phyloP scores from a whole-genome alignment of 2,888 invertebrate genomes.

The Tetragonula carbonaria region DNA sequence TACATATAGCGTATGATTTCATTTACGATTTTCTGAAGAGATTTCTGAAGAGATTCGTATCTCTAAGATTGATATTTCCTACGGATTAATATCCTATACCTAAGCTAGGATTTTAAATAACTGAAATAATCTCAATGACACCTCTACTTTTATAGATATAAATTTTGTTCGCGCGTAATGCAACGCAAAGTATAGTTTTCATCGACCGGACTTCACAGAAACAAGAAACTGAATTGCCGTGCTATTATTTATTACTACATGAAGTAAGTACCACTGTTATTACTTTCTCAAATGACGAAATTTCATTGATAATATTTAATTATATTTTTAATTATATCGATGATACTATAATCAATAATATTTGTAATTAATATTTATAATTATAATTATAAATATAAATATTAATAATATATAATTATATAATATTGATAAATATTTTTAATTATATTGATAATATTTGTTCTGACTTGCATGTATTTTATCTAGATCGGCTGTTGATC shows the following conservation, averaged over 20 bases:
- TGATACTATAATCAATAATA: too few species aligned
- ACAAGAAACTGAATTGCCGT: neutral
- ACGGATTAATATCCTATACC: constrained; percentile 6
- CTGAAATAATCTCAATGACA: neutral
- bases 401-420: too few species aligned
- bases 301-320: neutral
- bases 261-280: neutral
- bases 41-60: neutral
- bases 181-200: neutral
- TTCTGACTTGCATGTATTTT: neutral
- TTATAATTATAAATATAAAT: too few species aligned
- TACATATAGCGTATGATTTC: neutral
- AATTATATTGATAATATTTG: neutral
- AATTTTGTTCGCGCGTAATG: neutral
- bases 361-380: too few species aligned
- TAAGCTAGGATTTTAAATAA: neutral
- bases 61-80: neutral
- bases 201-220: neutral
- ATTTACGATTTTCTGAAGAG: neutral
- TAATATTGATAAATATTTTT: too few species aligned
- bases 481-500: too few species aligned
- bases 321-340: too few species aligned
- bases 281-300: neutral
- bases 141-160: neutral
- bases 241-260: neutral